A percentile compares a stretch with the other conserved stretches of the same genome.
These are phyloP conservation scores for Temnothorax longispinosus DNA, from an alignment of 1,140 invertebrate species.

Conservation along the genomic window DNA sequence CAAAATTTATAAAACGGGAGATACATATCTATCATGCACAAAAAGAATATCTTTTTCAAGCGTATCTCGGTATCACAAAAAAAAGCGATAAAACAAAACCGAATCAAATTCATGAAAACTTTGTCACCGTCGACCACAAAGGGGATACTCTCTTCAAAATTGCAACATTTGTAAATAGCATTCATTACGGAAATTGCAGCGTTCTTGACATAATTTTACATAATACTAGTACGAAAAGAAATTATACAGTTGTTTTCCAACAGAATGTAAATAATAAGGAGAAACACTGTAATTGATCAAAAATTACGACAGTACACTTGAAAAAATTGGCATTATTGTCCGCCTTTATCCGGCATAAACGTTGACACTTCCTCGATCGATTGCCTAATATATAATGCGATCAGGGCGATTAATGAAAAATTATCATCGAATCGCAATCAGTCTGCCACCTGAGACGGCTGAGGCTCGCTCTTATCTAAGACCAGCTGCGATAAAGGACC, in stretches of 20 bases:
- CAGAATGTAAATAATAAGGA: not conserved
- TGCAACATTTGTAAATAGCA: not conserved
- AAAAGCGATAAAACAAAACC: not conserved
- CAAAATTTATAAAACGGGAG: not conserved
- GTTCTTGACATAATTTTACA: slow-evolving; percentile 5
- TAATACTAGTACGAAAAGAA: not conserved
- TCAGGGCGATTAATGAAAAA: slow-evolving; percentile 53
- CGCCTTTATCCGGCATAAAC: slow-evolving; percentile 1
- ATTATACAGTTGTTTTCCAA: not conserved
- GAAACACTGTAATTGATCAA: not conserved
- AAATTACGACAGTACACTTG: not conserved
- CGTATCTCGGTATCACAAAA: not conserved
- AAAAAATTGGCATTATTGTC: not conserved
- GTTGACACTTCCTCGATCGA: slow-evolving; percentile 8
- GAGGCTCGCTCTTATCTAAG: slow-evolving; percentile 60
- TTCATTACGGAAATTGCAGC: not conserved
- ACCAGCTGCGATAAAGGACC: slow-evolving; percentile 63
- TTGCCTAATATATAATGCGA: not conserved
- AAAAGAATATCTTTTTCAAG: not conserved
- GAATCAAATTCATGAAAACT: slow-evolving; percentile 25
- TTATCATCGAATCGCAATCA: slow-evolving; percentile 56
- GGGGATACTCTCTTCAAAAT: not conserved
- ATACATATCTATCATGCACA: not conserved
- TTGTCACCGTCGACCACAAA: not conserved
- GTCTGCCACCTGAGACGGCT: slow-evolving; percentile 44